Base-by-base conservation (phyloP, 1,140 invertebrate genomes). In the Drosophila malerkotliana region DNA sequence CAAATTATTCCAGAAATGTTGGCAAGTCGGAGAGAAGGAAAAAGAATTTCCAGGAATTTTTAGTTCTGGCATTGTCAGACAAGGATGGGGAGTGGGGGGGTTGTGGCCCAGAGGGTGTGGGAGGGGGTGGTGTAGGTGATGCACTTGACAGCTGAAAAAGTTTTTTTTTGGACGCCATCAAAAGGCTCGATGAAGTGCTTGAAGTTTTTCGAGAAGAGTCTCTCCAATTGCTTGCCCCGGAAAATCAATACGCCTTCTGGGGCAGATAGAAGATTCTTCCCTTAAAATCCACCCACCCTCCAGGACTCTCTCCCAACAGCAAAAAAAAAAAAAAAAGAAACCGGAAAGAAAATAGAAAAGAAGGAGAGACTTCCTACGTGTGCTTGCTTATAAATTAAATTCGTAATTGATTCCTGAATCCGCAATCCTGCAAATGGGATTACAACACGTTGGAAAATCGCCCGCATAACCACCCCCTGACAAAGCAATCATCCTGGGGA, bases 391-490 rank as follows among this genome's bases (percentile, higher is more conserved):
- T 87, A 87, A 87, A 87, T 87, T 87, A 87, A 87, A 87, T 87
- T 87, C 83, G 82, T 87, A 87, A 87, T 87, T 87, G 82, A 87
- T 87, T 87, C 82, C 82, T 87, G 83, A 87, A 88, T 87, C 82
- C 82, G 82, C 82, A 87, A 87, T 87, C 82, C 83, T 87, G 83
- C 83, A 87, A 87, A 87, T 87, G 82, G 82, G 82, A 87, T 87
- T 87, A 87, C 82, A 88, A 87, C 82, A 87, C 82, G 83, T 88
- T 88, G 79, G 58, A 83, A 73, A 79, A 87, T 83, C 83, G 62
- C 72, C 76, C 66, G 15, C 41, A 44, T 6, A 63, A 68, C 72
- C 72, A 60, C 49, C 58, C 75, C 48, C 60, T n/a, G 56, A 64
- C 26, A 62, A 72, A 56, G 63, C 66, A 68, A 69, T 68, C 66